Base-by-base conservation (phyloP, 2,797 vertebrate species). In the Acipenser transmontanus region DNA sequence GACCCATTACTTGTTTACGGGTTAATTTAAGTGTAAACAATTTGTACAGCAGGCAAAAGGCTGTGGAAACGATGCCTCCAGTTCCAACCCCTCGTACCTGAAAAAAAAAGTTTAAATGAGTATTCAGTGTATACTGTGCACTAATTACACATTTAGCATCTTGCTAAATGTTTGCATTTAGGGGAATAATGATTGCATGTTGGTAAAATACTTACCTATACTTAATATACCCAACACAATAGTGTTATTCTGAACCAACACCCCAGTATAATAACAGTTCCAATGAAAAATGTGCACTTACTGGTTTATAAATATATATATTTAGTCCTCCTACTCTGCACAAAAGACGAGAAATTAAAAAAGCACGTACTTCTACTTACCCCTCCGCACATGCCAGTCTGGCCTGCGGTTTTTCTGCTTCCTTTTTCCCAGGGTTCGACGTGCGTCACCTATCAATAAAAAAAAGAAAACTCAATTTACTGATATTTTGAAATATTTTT, bases 311-410 rank as follows among this genome's bases (percentile, higher is more conserved):
- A 34, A 34, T 34, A 34, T 34, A 34, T 34, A 34, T 4, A 34
- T 34, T 34, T 34, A 34, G 34, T 34, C 34, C 2, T 34, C 4
- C 34, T 34, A 17, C 56, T n/a, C 56, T 34, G 34, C 34, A 34
- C 34, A 34, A 34, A 73, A 84, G 34, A 34, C 34, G 0, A 84
- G 78, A 89, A 86, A 66, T 70, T 68, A 83, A 89, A 91, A 87
- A 93, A 84, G 87, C 93, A 99, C 97, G 96, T 97, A 99, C 96
- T 98, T 99, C 95, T 95, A 99, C 97, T 99, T 98, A 99, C 97
- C 97, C 97, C 97, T 92, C 97, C 97, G 94, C 97, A 99, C 97
- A 99, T 99, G 93, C 97, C 97, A 81, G 97, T 99, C 88, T 99
- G 97, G 76, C 97, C 97, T 56, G 97, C 96, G 12, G 97, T 99